These are phyloP conservation scores for Nanorana parkeri DNA, from an alignment of 2,113 vertebrate genomes.

Conservation along the genomic window DNA sequence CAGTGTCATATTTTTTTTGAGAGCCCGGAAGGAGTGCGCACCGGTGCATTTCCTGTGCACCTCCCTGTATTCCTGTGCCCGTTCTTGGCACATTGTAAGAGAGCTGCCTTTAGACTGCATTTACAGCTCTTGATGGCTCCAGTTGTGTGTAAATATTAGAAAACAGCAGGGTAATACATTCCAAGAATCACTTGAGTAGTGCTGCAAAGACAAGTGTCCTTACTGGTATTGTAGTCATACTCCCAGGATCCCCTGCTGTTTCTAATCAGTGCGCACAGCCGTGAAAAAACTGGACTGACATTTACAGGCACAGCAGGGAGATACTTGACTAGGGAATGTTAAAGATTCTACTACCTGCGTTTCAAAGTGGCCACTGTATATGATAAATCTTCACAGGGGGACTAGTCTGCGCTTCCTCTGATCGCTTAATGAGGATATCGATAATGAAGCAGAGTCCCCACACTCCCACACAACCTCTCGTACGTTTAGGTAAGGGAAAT, in stretches of 20 bases:
- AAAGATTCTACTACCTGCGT: conserved; percentile 89
- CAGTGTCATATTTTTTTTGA: no score
- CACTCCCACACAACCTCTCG: conserved; percentile 5
- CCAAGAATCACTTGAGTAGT: conserved; percentile 89
- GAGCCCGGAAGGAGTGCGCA: no score
- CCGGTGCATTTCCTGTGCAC: background rate
- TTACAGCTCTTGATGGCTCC: conserved; percentile 85
- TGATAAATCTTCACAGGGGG: conserved; percentile 79
- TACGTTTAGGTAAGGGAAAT: background rate
- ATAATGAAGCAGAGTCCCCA: conserved; percentile 67
- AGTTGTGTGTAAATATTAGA: conserved; percentile 99
- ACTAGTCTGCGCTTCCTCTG: conserved; percentile 66
- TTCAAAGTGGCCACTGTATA: conserved; percentile 87
- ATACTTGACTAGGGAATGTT: conserved; percentile 92
- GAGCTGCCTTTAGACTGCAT: conserved; percentile 74
- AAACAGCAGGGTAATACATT: conserved; percentile 93
- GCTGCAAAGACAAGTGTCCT: conserved; percentile 89
- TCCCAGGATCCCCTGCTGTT: conserved; percentile 89
- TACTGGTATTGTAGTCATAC: conserved; percentile 91
- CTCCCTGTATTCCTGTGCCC: conserved; percentile 62
- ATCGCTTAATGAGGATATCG: conserved; percentile 70
- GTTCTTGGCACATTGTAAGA: conserved; percentile 72
- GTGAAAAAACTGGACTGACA: conserved; percentile 98
- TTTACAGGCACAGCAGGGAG: conserved; percentile 96
- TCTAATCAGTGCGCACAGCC: conserved; percentile 97